Evolutionary conservation across 2,888 invertebrate species (phyloP).

Genomic region (Andrena flavipes): DNA sequence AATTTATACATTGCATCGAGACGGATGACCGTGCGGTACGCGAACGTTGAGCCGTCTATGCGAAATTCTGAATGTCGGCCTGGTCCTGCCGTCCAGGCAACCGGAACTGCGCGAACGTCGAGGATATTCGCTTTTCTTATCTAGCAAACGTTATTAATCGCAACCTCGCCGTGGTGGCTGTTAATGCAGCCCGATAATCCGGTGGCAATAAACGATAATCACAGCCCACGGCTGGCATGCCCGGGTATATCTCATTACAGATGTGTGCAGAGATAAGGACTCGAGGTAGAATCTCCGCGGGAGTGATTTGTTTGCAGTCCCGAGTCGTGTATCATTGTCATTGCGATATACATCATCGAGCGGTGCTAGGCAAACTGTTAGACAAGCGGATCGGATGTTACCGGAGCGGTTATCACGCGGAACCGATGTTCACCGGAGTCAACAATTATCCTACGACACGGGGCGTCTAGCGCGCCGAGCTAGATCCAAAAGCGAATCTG

Average conservation of each 20-base stretch:
- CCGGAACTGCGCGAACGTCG: not conserved
- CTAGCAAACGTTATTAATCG: constrained; percentile 18
- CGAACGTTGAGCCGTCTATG: not conserved
- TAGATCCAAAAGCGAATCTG: constrained; percentile 19
- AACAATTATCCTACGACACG: constrained; percentile 48
- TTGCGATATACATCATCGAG: constrained; percentile 38
- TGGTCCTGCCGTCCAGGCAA: constrained; percentile 9
- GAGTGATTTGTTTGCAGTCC: constrained; percentile 53
- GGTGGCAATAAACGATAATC: constrained; percentile 45
- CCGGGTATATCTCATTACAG: constrained; percentile 30
- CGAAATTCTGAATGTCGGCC: constrained; percentile 37
- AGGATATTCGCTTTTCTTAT: not conserved
- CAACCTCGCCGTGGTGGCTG: not conserved
- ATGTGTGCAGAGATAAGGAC: constrained; percentile 43
- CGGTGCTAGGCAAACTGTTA: constrained; percentile 41
- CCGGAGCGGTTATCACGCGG: constrained; percentile 7
- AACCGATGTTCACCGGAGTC: constrained; percentile 30
- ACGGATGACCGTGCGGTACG: constrained; percentile 2
- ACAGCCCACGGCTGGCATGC: not conserved
- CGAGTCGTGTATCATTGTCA: constrained; percentile 37
- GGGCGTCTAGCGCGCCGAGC: not conserved
- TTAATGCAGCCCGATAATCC: constrained; percentile 40
- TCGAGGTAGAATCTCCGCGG: constrained; percentile 9
- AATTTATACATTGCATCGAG: constrained; percentile 18
- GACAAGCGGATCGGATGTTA: constrained; percentile 38